phyloP scores from a whole-genome alignment of 2,888 invertebrate species.

The Belgica antarctica region DNA sequence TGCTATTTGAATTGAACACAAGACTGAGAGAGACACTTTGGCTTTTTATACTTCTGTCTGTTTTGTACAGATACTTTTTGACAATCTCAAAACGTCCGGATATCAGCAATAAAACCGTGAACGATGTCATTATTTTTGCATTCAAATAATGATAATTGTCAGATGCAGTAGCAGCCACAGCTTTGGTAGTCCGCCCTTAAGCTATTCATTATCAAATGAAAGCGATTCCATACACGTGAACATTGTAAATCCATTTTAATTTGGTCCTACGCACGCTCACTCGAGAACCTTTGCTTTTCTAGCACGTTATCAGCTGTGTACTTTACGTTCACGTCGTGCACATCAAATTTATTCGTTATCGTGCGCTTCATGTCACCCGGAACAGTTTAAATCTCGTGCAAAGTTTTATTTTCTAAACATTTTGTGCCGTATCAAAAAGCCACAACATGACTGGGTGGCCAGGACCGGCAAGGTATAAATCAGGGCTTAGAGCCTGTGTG shows the following conservation, averaged over 20 bases:
- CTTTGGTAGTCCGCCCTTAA: too few species aligned
- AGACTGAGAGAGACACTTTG: too few species aligned
- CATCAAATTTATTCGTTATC: slow-evolving; percentile 11
- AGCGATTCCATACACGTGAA: too few species aligned
- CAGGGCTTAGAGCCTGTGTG: too few species aligned
- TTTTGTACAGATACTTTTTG: too few species aligned
- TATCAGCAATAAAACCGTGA: background rate
- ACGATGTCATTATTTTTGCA: background rate
- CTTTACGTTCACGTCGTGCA: background rate
- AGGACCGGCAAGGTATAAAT: background rate
- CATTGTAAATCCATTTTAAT: too few species aligned
- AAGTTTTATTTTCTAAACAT: background rate
- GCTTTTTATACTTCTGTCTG: too few species aligned
- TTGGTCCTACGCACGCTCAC: background rate
- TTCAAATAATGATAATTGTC: background rate
- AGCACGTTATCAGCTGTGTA: background rate
- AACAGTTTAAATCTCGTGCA: background rate
- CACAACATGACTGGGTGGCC: slow-evolving; percentile 1
- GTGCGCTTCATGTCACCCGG: background rate
- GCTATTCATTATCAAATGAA: too few species aligned
- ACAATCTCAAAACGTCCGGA: background rate
- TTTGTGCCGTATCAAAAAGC: background rate
- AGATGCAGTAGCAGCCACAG: too few species aligned
- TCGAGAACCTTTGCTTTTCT: background rate
- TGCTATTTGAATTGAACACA: too few species aligned